Conservation (phyloP, 2,888 invertebrate genomes). For the Apotomis turbidana region DNA sequence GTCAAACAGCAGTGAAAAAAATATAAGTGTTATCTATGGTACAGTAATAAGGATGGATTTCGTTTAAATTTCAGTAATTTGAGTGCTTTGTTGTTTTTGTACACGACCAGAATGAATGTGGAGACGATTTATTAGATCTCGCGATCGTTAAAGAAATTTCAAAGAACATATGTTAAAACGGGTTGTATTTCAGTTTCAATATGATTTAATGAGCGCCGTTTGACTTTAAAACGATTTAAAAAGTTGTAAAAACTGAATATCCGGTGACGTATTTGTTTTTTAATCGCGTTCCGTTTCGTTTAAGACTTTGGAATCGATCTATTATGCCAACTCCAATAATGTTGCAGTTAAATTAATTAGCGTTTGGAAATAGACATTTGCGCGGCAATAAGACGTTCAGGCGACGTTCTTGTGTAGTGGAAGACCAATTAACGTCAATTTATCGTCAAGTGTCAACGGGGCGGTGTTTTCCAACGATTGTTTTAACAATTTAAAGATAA, state of each 20-base stretch:
- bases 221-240: slow-evolving; percentile 51
- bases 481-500: slow-evolving; percentile 50
- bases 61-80: slow-evolving; percentile 29
- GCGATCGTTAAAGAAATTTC: slow-evolving; percentile 57
- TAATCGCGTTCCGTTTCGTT: slow-evolving; percentile 29
- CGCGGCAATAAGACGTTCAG: slow-evolving; percentile 52
- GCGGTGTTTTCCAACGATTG: slow-evolving; percentile 66
- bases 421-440: slow-evolving; percentile 79
- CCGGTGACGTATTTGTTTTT: slow-evolving; percentile 43
- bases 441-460: slow-evolving; percentile 75
- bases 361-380: slow-evolving; percentile 57
- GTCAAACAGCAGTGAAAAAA: slow-evolving; percentile 27
- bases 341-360: slow-evolving; percentile 70
- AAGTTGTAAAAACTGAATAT: slow-evolving; percentile 48
- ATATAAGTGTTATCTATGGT: slow-evolving; percentile 22
- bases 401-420: slow-evolving; percentile 59
- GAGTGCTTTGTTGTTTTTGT: slow-evolving; percentile 44
- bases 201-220: slow-evolving; percentile 56
- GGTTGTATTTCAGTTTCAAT: slow-evolving; percentile 59
- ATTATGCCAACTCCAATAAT: slow-evolving; percentile 69
- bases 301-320: slow-evolving; percentile 47
- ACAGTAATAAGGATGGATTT: slow-evolving; percentile 44
- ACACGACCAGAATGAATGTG: slow-evolving; percentile 46
- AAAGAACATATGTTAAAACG: slow-evolving; percentile 56
- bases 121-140: slow-evolving; percentile 56